phyloP scores from a whole-genome alignment of 2,888 invertebrate genomes.

The Baccha elongata region DNA sequence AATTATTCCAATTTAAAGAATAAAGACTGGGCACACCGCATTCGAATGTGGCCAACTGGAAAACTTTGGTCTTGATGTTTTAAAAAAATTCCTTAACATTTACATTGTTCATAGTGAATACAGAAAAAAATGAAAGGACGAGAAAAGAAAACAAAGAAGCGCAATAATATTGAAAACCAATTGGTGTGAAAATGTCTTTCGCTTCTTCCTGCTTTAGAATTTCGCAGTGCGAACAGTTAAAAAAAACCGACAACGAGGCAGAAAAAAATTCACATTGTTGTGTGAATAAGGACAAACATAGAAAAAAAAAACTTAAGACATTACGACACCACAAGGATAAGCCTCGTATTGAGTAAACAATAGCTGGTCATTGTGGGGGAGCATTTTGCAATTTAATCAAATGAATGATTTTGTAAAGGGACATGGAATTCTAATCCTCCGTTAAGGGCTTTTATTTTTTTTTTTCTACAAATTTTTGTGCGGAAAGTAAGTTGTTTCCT shows the following conservation, averaged over 20 bases:
- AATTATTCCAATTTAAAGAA: slow-evolving; percentile 65
- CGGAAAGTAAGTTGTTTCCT: slow-evolving; percentile 2
- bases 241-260: background rate
- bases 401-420: slow-evolving; percentile 61
- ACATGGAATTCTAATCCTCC: background rate
- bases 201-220: slow-evolving; percentile 8
- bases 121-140: background rate
- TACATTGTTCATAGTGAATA: slow-evolving; percentile 10
- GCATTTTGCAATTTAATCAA: slow-evolving; percentile 68
- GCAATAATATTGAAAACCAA: slow-evolving; percentile 69
- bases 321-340: slow-evolving; percentile 67
- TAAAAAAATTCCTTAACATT: slow-evolving; percentile 35
- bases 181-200: slow-evolving; percentile 67
- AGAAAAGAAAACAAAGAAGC: slow-evolving; percentile 28
- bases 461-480: slow-evolving; percentile 16
- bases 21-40: slow-evolving; percentile 45
- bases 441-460: background rate
- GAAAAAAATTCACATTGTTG: slow-evolving; percentile 15
- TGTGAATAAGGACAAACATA: slow-evolving; percentile 9
- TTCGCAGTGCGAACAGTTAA: slow-evolving; percentile 18
- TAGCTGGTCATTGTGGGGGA: slow-evolving; percentile 42
- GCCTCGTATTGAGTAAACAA: slow-evolving; percentile 60
- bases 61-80: slow-evolving; percentile 23
- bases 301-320: slow-evolving; percentile 41
- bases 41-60: slow-evolving; percentile 49